Conservation (phyloP, 2,113 vertebrate genomes). For the Catharus bicknelli region DNA sequence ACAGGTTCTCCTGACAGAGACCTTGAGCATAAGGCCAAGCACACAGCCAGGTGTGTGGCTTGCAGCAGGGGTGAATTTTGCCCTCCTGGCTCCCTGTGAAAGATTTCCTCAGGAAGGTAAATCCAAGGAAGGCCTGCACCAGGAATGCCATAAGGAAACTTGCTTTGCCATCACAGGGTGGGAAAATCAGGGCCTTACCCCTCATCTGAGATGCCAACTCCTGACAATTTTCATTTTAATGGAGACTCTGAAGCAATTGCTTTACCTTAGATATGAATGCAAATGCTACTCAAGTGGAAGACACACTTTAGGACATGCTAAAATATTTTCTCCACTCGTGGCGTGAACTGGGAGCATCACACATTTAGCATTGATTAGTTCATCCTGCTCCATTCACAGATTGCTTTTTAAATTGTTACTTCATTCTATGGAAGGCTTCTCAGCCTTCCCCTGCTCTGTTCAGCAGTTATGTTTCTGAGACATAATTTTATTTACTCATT, state of each 20-base stretch:
- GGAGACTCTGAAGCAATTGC: not conserved
- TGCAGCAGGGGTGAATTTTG: not conserved
- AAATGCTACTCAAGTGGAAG: not conserved
- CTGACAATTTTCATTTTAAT: not conserved
- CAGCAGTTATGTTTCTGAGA: not conserved
- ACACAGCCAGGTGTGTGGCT: not conserved
- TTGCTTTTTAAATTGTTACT: not conserved
- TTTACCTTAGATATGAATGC: not conserved
- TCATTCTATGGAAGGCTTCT: not conserved
- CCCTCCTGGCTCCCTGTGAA: not conserved
- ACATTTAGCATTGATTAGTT: accelerated
- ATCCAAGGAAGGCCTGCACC: not conserved
- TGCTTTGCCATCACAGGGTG: accelerated
- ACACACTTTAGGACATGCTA: not conserved
- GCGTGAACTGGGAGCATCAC: accelerated
- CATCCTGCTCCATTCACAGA: not conserved
- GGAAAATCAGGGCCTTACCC: not conserved
- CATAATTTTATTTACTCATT: not conserved
- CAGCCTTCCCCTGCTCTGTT: not conserved
- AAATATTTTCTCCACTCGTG: accelerated
- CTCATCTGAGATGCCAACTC: not conserved
- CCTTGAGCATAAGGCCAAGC: not conserved
- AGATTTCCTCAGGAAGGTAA: not conserved
- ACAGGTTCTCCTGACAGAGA: conserved; percentile 7
- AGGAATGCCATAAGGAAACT: accelerated